Evolutionary conservation across 1,140 invertebrate species (phyloP), one percentile per base, ranked within the genome.

Genomic region (Orchesella cincta): DNA sequence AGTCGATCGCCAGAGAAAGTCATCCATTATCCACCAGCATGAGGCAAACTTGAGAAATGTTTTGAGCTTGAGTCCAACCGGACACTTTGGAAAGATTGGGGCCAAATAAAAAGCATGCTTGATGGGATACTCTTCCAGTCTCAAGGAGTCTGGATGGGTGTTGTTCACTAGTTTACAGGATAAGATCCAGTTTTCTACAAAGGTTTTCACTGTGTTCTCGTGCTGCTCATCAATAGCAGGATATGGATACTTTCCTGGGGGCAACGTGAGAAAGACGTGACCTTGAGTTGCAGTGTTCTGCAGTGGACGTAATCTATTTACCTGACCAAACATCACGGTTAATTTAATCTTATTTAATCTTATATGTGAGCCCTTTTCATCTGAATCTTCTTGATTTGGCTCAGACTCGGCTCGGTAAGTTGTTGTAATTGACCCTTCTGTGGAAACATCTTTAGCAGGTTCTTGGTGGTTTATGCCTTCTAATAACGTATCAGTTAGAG

Each of bases 71-170:
- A 18, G n/a, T n/a, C n/a, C n/a, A 8, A 8, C 31, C 33, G 14
- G n/a, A 12, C 26, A 67, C n/a, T 67, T 67, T 16, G 14, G 23
- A 3, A 67, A 29, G 23, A 67, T 26, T 14, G 62, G 62, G n/a
- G 29, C 62, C 26, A n/a, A n/a, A 67, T n/a, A 31, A 67, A 67
- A 67, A 31, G 62, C 5, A 67, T 67, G 62, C 31, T n/a, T 67
- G 39, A 46, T 46, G 39, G 39, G 39, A 46, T 46, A 20, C 20
- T 46, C 39, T 12, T 46, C 39, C 20, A 46, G 20, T 46, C 20
- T 8, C 39, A 46, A 46, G 20, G 20, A 46, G n/a, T n/a, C n/a
- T n/a, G n/a, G n/a, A 12, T 46, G 39, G 20, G 39, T 20, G 8
- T 8, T 8, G 39, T 46, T 46, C 39, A 46, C 39, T 46, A 12